phyloP scores from a whole-genome alignment of 2,113 vertebrate species.

The Scartelaos histophorus region DNA sequence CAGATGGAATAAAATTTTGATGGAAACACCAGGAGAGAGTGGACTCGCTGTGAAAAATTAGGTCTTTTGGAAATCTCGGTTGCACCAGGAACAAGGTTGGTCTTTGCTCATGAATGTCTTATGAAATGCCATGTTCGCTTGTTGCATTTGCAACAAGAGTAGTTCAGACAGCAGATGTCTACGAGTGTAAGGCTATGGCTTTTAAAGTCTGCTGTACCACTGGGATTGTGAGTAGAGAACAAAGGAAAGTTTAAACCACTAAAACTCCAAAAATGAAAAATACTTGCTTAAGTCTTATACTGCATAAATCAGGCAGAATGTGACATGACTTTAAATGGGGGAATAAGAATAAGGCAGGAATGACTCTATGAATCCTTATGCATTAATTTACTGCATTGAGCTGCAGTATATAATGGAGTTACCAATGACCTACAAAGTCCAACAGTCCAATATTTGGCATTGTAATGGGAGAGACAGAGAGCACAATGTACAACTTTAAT shows the following conservation, averaged over 20 bases:
- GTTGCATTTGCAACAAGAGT: background rate
- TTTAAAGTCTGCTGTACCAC: background rate
- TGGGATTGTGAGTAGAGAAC: background rate
- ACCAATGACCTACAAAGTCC: background rate
- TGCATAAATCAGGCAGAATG: background rate
- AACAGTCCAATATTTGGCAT: background rate
- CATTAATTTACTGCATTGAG: background rate
- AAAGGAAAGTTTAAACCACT: background rate
- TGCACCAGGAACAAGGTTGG: constrained; percentile 13
- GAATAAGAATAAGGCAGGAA: background rate
- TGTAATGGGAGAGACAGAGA: background rate
- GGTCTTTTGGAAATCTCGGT: constrained; percentile 18
- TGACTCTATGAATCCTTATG: background rate
- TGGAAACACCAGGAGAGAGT: background rate
- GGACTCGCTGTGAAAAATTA: constrained; percentile 3
- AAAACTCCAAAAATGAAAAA: background rate
- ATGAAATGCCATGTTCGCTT: constrained; percentile 11
- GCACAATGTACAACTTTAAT: background rate
- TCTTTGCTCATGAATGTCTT: constrained; percentile 15
- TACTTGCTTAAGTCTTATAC: too few relatives aligned
- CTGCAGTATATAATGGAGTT: background rate
- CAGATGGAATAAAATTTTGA: background rate
- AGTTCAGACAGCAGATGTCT: background rate
- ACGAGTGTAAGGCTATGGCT: background rate
- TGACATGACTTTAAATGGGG: background rate